These are phyloP conservation scores for Eristalis pertinax DNA, from an alignment of 2,888 invertebrate species.

Conservation along the genomic window DNA sequence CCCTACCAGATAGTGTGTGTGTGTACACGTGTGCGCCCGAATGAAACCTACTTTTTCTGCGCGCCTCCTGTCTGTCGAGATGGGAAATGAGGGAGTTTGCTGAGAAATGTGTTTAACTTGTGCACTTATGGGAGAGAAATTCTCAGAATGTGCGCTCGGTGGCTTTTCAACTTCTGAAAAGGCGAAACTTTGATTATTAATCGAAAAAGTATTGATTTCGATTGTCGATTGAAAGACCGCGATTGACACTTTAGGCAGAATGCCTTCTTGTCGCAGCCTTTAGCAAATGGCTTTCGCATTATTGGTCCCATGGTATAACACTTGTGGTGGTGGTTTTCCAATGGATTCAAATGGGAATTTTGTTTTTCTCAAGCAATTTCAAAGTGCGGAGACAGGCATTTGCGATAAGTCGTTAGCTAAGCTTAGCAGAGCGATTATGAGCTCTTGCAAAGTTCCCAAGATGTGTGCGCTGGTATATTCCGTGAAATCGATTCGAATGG, in stretches of 20 bases:
- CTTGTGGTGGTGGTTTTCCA: background rate
- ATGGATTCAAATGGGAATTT: background rate
- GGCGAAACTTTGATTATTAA: constrained; percentile 39
- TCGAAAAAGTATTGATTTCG: constrained; percentile 30
- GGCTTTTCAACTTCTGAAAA: constrained; percentile 21
- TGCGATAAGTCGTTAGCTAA: background rate
- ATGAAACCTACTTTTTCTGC: background rate
- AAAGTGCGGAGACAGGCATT: background rate
- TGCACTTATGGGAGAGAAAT: background rate
- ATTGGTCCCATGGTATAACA: background rate
- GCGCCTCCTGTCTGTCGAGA: background rate
- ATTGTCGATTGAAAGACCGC: constrained; percentile 23
- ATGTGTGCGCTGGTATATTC: background rate
- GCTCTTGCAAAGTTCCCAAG: background rate
- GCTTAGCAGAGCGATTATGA: background rate
- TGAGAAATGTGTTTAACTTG: background rate
- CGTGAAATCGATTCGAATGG: background rate
- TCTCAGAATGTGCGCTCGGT: constrained; percentile 7
- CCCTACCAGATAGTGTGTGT: background rate
- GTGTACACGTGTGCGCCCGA: background rate
- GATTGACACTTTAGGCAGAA: constrained; percentile 18
- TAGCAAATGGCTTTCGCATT: constrained; percentile 10
- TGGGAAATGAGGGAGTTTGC: background rate
- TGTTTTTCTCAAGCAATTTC: background rate
- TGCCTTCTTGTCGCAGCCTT: background rate